Percentiles rank a stretch among this genome's conserved stretches.
These are phyloP conservation scores for Phymorhynchus buccinoides DNA, from an alignment of 1,140 invertebrate species.

Conservation along the genomic window DNA sequence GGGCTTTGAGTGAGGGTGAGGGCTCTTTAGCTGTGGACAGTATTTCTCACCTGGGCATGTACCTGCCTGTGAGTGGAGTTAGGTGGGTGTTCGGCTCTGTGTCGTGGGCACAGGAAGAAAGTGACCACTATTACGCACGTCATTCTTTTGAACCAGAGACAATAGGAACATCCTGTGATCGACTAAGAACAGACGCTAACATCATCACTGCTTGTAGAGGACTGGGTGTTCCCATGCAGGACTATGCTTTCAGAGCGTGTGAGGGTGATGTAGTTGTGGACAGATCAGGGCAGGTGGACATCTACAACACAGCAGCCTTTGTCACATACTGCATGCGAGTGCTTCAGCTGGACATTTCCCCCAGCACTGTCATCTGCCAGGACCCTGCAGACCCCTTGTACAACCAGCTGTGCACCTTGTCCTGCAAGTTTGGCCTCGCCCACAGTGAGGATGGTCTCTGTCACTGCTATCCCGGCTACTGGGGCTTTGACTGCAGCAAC, in stretches of 20 bases:
- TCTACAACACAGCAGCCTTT: constrained; percentile 40
- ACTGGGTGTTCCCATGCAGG: constrained; percentile 39
- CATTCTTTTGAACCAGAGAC: constrained; percentile 21
- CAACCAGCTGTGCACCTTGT: constrained; percentile 39
- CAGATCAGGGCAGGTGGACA: not conserved
- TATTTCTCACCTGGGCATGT: constrained; percentile 13
- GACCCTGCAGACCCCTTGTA: constrained; percentile 40
- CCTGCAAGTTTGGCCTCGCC: constrained; percentile 52
- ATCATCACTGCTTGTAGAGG: constrained; percentile 35
- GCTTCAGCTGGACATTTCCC: constrained; percentile 32
- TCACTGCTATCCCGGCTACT: constrained; percentile 52
- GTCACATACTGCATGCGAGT: constrained; percentile 49
- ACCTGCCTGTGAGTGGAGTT: constrained; percentile 18
- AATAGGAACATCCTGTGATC: constrained; percentile 25
- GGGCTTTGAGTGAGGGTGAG: constrained; percentile 47
- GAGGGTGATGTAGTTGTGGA: constrained; percentile 36
- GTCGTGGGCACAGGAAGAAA: not conserved
- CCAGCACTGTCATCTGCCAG: constrained; percentile 43
- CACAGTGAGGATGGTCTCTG: constrained; percentile 36
- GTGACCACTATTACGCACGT: not conserved
- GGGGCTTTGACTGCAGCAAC: constrained; percentile 51
- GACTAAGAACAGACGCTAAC: constrained; percentile 33
- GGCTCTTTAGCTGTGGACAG: constrained; percentile 41
- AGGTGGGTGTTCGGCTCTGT: constrained; percentile 16
- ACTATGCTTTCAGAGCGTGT: constrained; percentile 47